Conservation (phyloP, 2,113 vertebrate genomes). For the Cyphomyrus discorhynchus region DNA sequence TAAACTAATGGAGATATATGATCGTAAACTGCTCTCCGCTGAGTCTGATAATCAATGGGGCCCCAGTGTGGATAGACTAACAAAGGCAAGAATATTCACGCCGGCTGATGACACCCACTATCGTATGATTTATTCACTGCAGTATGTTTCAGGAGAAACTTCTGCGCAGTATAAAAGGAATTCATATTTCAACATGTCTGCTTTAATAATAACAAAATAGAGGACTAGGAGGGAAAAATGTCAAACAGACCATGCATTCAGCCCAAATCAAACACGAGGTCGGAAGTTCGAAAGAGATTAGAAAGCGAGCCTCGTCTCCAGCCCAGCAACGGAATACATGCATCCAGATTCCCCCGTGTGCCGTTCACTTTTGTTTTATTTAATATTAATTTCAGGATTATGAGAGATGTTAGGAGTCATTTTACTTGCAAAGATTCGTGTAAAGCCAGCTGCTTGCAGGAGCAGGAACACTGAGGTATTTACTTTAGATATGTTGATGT, state of each 20-base stretch:
- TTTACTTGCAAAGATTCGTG: slow-evolving; percentile 79
- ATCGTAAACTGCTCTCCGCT: slow-evolving; percentile 93
- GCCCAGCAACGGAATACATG: slow-evolving; percentile 71
- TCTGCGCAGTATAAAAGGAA: slow-evolving; percentile 84
- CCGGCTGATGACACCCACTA: slow-evolving; percentile 72
- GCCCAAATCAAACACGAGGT: slow-evolving; percentile 67
- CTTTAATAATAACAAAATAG: slow-evolving; percentile 84
- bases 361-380: slow-evolving; percentile 79
- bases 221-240: slow-evolving; percentile 51
- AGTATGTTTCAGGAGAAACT: slow-evolving; percentile 80
- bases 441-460: slow-evolving; percentile 82
- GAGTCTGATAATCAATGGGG: slow-evolving; percentile 99
- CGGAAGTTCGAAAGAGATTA: slow-evolving; percentile 43
- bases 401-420: slow-evolving; percentile 89
- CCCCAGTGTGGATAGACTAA: slow-evolving; percentile 89
- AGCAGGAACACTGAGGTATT: slow-evolving; percentile 60
- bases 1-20: slow-evolving; percentile 99
- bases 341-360: slow-evolving; percentile 76
- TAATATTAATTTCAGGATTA: slow-evolving; percentile 88
- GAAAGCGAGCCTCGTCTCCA: slow-evolving; percentile 77
- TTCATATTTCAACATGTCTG: slow-evolving; percentile 90
- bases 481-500: background rate
- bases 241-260: slow-evolving; percentile 47
- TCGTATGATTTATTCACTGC: slow-evolving; percentile 81
- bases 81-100: slow-evolving; percentile 92